Evolutionary conservation across 1,140 invertebrate genomes (phyloP), one percentile per base, ranked within the genome.

Genomic region (Pseudoatta argentina): DNA sequence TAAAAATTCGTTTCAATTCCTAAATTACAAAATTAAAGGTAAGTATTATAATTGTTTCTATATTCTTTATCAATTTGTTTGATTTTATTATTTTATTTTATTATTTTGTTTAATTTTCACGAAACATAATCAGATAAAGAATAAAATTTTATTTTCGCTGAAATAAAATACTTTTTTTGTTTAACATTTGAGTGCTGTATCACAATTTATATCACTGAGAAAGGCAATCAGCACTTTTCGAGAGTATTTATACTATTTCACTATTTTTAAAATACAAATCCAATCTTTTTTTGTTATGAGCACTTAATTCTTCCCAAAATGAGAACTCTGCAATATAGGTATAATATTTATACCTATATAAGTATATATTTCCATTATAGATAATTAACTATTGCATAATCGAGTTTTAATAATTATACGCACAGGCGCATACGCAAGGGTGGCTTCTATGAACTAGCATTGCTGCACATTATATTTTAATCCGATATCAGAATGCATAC

Each of bases 391-490:
- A 73, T 82, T 27, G 67, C 12, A 71, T 89, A 89, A 85, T 59
- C 63, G 61, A 14, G 39, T 16, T 21, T 39, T 79, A 85, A 87
- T 87, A 34, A 59, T 12, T 34, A 61, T 27, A 89, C 44, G 16
- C 12, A 24, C 8, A 34, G 2, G 55, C n/a, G 14, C 64, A 53
- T 24, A 61, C 30, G 30, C 30, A 1, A 64, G 18, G 16, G 39
- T 24, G 18, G 27, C 34, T 83, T 69, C 27, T 67, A 86, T 51
- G 73, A 82, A 48, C 21, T 66, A 59, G 16, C 66, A 48, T 57
- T 27, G 48, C 76, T 73, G 64, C 63, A 73, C 55, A 82, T 85
- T 90, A 89, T 79, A 85, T 86, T 87, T 87, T 90, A 89, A 90
- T 90, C 81, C 86, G 53, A 83, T 87, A 90, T 90, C 89, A 89